These are phyloP conservation scores for Chloroclystis v-ata DNA, from an alignment of 2,888 invertebrate genomes.

Conservation along the genomic window DNA sequence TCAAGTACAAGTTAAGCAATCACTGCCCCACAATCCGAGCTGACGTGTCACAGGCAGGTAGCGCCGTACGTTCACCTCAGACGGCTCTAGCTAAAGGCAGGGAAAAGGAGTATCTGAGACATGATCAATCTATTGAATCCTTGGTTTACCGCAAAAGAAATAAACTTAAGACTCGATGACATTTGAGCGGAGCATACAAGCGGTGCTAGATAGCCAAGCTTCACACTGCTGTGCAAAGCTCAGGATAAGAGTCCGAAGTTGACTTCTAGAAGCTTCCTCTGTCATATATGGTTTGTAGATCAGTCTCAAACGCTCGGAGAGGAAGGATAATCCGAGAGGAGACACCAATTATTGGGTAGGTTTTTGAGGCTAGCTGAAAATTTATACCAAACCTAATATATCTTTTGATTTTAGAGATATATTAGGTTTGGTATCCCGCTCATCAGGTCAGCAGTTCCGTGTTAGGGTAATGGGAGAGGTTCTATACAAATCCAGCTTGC, in stretches of 20 bases:
- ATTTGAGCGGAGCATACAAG: not conserved
- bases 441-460: too few relatives aligned
- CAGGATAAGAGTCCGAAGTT: not conserved
- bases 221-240: not conserved
- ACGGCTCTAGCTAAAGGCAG: constrained; percentile 38
- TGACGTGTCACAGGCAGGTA: constrained; percentile 42
- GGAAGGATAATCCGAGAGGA: too few relatives aligned
- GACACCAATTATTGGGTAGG: too few relatives aligned
- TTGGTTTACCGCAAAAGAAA: too few relatives aligned
- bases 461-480: too few relatives aligned
- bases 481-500: too few relatives aligned
- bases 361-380: too few relatives aligned
- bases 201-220: not conserved
- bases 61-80: constrained; percentile 54
- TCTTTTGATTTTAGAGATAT: too few relatives aligned
- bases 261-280: not conserved
- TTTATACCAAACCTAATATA: too few relatives aligned
- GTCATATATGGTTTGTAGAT: too few relatives aligned
- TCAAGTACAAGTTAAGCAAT: constrained; percentile 43
- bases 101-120: constrained; percentile 56
- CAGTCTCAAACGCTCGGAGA: constrained; percentile 30
- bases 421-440: too few relatives aligned
- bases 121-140: too few relatives aligned
- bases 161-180: constrained; percentile 3
- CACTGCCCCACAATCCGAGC: constrained; percentile 58